These are phyloP conservation scores for Lissonota sp. DNA, from an alignment of 2,888 invertebrate species.

Conservation along the genomic window DNA sequence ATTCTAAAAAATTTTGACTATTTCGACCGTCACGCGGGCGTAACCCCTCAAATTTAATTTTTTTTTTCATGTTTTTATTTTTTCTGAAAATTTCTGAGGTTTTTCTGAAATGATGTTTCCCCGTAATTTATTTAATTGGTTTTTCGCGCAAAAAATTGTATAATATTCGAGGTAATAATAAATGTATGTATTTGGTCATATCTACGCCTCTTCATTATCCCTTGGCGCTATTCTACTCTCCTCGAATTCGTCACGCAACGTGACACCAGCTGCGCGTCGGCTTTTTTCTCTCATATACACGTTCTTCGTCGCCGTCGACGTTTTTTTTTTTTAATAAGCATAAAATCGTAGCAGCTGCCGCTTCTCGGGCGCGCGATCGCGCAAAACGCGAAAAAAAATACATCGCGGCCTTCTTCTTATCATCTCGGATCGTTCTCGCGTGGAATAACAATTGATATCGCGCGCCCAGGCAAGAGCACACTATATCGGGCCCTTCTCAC, in stretches of 20 bases:
- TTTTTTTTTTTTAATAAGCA: constrained; percentile 73
- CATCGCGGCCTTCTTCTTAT: constrained; percentile 67
- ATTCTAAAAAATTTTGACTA: too few relatives aligned
- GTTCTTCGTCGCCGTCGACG: constrained; percentile 53
- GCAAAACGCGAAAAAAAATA: constrained; percentile 66
- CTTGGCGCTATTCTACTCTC: constrained; percentile 60
- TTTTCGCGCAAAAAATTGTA: too few relatives aligned
- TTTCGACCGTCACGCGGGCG: too few relatives aligned
- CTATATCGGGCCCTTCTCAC: constrained; percentile 25
- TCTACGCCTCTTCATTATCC: constrained; percentile 62
- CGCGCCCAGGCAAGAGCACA: constrained; percentile 44
- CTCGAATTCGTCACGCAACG: constrained; percentile 74
- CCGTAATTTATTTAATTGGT: too few relatives aligned
- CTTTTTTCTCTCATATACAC: constrained; percentile 29
- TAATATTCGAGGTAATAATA: constrained; percentile 9
- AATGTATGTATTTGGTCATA: constrained; percentile 33
- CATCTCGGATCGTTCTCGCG: constrained; percentile 67
- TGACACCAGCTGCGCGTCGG: constrained; percentile 71
- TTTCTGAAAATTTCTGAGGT: too few relatives aligned
- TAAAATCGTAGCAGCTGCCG: constrained; percentile 75
- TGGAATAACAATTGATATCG: constrained; percentile 70
- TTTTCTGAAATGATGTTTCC: too few relatives aligned
- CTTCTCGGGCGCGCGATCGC: constrained; percentile 58
- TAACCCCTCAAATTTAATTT: too few relatives aligned
- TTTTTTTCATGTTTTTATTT: too few relatives aligned